Evolutionary conservation across 2,888 invertebrate species (phyloP).

Genomic region (Pollenia angustigena): DNA sequence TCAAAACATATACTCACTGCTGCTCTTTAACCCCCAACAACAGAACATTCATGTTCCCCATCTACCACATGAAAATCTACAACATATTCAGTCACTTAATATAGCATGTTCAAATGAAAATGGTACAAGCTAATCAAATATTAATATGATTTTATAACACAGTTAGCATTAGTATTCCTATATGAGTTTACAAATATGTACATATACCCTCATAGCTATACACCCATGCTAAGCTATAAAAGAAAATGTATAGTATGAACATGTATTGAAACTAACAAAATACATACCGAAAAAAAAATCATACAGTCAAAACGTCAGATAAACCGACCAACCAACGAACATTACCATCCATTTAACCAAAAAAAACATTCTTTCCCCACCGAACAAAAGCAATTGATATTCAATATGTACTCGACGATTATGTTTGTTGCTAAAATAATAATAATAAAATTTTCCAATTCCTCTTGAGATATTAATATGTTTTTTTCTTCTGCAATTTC

Average conservation of each 20-base stretch:
- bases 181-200: slow-evolving; percentile 42
- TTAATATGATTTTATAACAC: slow-evolving; percentile 74
- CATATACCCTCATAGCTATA: not conserved
- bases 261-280: slow-evolving; percentile 6
- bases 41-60: slow-evolving; percentile 30
- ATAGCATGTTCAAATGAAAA: slow-evolving; percentile 71
- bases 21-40: slow-evolving; percentile 48
- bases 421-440: slow-evolving; percentile 70
- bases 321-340: not conserved
- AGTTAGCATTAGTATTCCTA: slow-evolving; percentile 66
- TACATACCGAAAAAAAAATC: slow-evolving; percentile 35
- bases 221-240: not conserved
- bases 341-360: not conserved
- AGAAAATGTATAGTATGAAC: not conserved
- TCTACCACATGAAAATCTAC: slow-evolving; percentile 35
- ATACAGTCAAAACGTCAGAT: slow-evolving; percentile 12
- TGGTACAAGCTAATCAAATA: slow-evolving; percentile 74
- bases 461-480: slow-evolving; percentile 73
- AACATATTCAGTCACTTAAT: slow-evolving; percentile 73
- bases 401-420: slow-evolving; percentile 74
- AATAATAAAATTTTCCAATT: slow-evolving; percentile 73
- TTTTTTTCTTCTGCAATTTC: slow-evolving; percentile 35
- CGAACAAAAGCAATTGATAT: slow-evolving; percentile 68
- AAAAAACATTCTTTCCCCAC: slow-evolving; percentile 36
- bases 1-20: slow-evolving; percentile 45